A percentile compares a stretch with the other conserved stretches of the same genome.
Conservation (phyloP, 2,113 vertebrate species). For the Saguinus imperator region DNA sequence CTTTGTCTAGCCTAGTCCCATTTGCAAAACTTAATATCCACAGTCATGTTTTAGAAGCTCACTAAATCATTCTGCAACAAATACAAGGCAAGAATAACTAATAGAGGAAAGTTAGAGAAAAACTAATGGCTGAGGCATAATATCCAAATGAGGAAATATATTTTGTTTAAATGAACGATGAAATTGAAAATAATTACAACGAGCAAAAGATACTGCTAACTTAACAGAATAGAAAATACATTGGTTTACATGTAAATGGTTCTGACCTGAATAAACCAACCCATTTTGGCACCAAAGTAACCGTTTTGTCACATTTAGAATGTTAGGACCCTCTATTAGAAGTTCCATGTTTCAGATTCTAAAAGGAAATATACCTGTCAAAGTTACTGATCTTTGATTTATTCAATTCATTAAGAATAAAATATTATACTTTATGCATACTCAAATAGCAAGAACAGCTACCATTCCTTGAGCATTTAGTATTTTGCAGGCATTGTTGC, state of each 20-base stretch:
- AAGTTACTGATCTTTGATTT: background rate
- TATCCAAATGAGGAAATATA: background rate
- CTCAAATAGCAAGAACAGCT: background rate
- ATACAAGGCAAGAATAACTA: constrained; percentile 18
- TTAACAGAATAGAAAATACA: background rate
- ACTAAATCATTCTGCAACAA: constrained; percentile 49
- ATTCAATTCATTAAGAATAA: background rate
- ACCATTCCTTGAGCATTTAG: background rate
- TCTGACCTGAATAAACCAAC: constrained; percentile 17
- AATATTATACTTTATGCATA: background rate
- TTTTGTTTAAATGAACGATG: background rate
- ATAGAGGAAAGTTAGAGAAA: constrained; percentile 48
- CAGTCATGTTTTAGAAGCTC: constrained; percentile 53
- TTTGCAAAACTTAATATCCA: constrained; percentile 54
- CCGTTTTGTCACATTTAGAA: background rate
- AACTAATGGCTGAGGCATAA: background rate
- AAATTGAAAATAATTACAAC: constrained; percentile 26
- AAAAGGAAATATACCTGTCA: background rate
- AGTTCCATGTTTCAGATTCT: background rate
- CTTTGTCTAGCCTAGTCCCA: constrained; percentile 49
- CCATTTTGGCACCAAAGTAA: background rate
- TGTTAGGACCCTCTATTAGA: background rate
- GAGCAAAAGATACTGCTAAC: background rate
- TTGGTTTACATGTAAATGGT: background rate
- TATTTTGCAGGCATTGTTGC: background rate